Evolutionary conservation across 2,888 invertebrate genomes (phyloP).

Genomic region (Camptogramma bilineatum): DNA sequence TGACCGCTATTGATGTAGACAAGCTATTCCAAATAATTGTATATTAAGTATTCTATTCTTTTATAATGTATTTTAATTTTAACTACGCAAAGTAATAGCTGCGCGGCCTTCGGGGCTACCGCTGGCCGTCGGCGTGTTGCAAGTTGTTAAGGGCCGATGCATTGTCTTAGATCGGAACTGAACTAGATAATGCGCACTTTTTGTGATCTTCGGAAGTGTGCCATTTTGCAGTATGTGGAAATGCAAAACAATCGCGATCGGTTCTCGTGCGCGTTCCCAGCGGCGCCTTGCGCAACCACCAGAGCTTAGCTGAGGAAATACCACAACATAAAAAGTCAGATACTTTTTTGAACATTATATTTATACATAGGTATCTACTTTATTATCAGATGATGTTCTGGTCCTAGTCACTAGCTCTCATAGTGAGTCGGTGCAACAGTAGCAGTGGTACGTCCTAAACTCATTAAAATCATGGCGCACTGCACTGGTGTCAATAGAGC

Average conservation of each 20-base stretch:
- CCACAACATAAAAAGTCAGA: not conserved
- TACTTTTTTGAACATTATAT: not conserved
- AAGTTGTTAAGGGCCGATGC: not conserved
- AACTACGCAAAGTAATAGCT: too few relatives aligned
- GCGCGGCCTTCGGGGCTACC: too few relatives aligned
- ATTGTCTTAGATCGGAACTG: slow-evolving; percentile 9
- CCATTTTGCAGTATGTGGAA: slow-evolving; percentile 8
- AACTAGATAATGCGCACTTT: slow-evolving; percentile 11
- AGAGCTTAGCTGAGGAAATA: not conserved
- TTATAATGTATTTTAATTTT: too few relatives aligned
- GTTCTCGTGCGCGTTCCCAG: slow-evolving; percentile 13
- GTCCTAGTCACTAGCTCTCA: too few relatives aligned
- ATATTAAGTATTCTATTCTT: too few relatives aligned
- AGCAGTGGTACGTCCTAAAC: too few relatives aligned
- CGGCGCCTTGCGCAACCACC: not conserved
- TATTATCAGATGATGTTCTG: too few relatives aligned
- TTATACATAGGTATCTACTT: not conserved
- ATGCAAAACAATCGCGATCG: slow-evolving; percentile 9
- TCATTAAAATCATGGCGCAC: too few relatives aligned
- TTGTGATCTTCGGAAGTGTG: slow-evolving; percentile 14
- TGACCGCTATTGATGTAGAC: too few relatives aligned
- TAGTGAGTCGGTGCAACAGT: too few relatives aligned
- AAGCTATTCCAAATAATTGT: too few relatives aligned
- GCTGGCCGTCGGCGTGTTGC: not conserved
- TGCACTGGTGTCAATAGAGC: too few relatives aligned